These are phyloP conservation scores for Monodelphis domestica DNA, from an alignment of 2,797 vertebrate species.

Conservation along the genomic window DNA sequence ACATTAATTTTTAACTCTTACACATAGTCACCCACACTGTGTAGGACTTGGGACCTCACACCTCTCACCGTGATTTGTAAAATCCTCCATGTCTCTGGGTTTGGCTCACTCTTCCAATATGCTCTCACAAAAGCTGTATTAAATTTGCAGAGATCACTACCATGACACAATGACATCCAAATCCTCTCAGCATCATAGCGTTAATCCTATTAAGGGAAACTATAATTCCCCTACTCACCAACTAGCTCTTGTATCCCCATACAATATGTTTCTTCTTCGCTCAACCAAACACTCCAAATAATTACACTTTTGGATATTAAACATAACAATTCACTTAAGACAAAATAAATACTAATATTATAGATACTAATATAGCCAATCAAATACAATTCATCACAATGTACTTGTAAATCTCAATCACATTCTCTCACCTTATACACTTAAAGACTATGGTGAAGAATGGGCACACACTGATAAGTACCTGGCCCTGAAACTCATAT, in stretches of 20 bases:
- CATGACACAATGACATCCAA: not conserved
- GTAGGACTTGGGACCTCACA: not conserved
- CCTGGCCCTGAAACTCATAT: not conserved
- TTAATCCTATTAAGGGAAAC: not conserved
- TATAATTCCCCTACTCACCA: not conserved
- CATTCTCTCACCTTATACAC: not conserved
- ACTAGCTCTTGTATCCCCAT: not conserved
- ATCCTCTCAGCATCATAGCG: not conserved
- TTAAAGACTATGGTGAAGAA: not conserved
- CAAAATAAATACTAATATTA: not conserved
- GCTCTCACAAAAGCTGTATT: not conserved
- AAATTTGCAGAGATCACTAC: not conserved
- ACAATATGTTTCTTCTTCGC: not conserved
- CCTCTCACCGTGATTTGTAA: not conserved
- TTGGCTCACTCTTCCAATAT: not conserved
- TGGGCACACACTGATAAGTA: not conserved
- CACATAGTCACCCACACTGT: not conserved
- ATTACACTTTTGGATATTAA: not conserved
- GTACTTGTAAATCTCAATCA: not conserved
- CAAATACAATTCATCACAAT: not conserved
- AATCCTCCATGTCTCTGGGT: not conserved
- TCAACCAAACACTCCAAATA: not conserved
- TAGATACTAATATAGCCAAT: not conserved
- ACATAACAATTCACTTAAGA: not conserved
- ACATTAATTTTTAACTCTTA: no score